phyloP scores from a whole-genome alignment of 2,797 vertebrate genomes.

The Intellagama lesueurii region DNA sequence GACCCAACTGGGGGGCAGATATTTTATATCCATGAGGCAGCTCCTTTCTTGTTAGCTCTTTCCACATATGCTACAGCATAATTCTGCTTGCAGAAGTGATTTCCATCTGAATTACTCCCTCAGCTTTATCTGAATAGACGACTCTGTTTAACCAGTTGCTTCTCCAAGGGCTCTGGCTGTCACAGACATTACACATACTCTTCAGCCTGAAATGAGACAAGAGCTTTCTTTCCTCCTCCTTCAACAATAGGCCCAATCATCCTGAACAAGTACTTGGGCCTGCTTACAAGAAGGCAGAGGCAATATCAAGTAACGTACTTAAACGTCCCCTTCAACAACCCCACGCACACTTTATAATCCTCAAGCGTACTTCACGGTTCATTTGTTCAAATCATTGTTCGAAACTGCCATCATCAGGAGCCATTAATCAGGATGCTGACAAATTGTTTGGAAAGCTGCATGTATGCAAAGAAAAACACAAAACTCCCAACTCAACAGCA shows the following conservation, averaged over 20 bases:
- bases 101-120: conserved; percentile 68
- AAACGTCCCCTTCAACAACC: conserved; percentile 33
- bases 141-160: conserved; percentile 60
- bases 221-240: conserved; percentile 5
- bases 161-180: conserved; percentile 56
- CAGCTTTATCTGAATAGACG: conserved; percentile 59
- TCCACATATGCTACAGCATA: conserved; percentile 38
- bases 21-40: background rate
- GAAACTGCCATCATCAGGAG: conserved; percentile 10
- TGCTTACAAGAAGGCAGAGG: conserved; percentile 33
- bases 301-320: conserved; percentile 34
- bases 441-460: conserved; percentile 42
- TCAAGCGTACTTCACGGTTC: conserved; percentile 17
- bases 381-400: conserved; percentile 43
- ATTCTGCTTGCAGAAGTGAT: conserved; percentile 51
- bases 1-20: background rate
- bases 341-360: conserved; percentile 44
- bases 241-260: conserved; percentile 45
- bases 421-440: conserved; percentile 27
- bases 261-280: conserved; percentile 32
- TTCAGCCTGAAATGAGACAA: conserved; percentile 45
- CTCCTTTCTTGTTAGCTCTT: conserved; percentile 40
- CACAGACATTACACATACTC: conserved; percentile 52
- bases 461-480: background rate
- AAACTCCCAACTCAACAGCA: background rate